A percentile compares a stretch with the other conserved stretches of the same genome.
Evolutionary conservation across 2,113 vertebrate species (phyloP).

Genomic region (Phylloscopus trochiloides): DNA sequence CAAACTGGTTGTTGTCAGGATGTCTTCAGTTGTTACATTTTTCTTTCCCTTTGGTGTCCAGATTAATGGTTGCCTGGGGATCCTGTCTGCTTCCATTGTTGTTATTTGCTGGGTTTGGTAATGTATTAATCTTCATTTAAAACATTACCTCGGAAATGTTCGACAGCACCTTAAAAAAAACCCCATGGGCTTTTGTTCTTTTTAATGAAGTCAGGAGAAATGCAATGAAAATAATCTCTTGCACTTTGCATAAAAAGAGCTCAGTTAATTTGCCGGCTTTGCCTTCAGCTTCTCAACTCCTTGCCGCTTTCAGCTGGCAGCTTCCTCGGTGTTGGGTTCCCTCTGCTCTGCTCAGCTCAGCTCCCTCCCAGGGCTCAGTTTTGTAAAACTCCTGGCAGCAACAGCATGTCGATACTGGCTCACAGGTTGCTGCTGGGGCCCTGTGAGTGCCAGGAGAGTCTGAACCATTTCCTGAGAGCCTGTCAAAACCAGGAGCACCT

Average conservation of each 20-base stretch:
- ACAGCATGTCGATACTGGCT: neutral
- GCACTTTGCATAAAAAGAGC: constrained; percentile 4
- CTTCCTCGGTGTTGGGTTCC: neutral
- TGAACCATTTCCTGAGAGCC: neutral
- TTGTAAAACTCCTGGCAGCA: neutral
- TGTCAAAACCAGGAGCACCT: neutral
- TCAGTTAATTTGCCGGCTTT: constrained; percentile 1
- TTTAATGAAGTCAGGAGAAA: constrained; percentile 32
- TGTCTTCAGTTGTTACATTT: neutral
- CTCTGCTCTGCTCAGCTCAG: neutral
- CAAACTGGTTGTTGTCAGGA: neutral
- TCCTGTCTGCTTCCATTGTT: neutral
- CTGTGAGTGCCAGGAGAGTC: neutral
- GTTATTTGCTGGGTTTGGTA: neutral
- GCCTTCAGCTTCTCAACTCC: constrained; percentile 9
- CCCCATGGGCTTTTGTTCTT: constrained; percentile 35
- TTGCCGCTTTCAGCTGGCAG: neutral
- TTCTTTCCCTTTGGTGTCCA: constrained; percentile 7
- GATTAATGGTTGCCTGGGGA: neutral
- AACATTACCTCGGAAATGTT: constrained; percentile 19
- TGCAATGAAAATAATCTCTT: constrained; percentile 2
- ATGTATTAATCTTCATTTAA: constrained; percentile 17
- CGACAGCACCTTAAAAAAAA: constrained; percentile 4
- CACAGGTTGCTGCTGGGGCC: neutral
- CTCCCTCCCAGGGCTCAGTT: neutral